A percentile compares a stretch with the other conserved stretches of the same genome.
These are phyloP conservation scores for Corbicula japonica DNA, from an alignment of 2,888 invertebrate species.

Conservation along the genomic window DNA sequence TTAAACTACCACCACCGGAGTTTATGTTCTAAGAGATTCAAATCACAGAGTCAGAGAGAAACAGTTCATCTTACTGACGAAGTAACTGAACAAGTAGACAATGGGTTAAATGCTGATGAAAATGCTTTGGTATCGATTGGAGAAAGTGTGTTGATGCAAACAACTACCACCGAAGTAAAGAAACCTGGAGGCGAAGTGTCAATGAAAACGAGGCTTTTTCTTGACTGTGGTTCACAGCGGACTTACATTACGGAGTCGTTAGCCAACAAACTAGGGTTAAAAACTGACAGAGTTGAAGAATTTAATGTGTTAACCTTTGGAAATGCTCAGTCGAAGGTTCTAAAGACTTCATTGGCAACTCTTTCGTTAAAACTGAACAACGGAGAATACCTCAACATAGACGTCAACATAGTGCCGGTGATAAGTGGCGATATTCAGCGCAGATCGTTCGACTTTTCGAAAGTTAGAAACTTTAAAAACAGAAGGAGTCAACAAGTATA, in stretches of 20 bases:
- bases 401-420: constrained; percentile 23
- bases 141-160: constrained; percentile 36
- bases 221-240: constrained; percentile 37
- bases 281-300: background rate
- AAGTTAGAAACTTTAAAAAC: constrained; percentile 1
- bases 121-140: constrained; percentile 34
- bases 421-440: constrained; percentile 24
- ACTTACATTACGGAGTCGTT: constrained; percentile 27
- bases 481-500: constrained; percentile 1
- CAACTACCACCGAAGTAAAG: constrained; percentile 9
- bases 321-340: constrained; percentile 17
- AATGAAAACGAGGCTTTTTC: constrained; percentile 7
- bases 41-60: background rate
- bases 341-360: constrained; percentile 17
- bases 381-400: constrained; percentile 4
- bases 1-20: constrained; percentile 36
- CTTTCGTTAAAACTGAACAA: constrained; percentile 15
- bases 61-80: background rate
- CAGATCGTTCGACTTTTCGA: background rate
- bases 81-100: background rate
- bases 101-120: background rate
- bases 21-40: constrained; percentile 30
- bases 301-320: constrained; percentile 36
- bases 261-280: constrained; percentile 18
- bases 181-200: background rate